Percentiles rank a stretch among this genome's conserved stretches.
These are phyloP conservation scores for Aromia moschata DNA, from an alignment of 2,888 invertebrate genomes.

Conservation along the genomic window DNA sequence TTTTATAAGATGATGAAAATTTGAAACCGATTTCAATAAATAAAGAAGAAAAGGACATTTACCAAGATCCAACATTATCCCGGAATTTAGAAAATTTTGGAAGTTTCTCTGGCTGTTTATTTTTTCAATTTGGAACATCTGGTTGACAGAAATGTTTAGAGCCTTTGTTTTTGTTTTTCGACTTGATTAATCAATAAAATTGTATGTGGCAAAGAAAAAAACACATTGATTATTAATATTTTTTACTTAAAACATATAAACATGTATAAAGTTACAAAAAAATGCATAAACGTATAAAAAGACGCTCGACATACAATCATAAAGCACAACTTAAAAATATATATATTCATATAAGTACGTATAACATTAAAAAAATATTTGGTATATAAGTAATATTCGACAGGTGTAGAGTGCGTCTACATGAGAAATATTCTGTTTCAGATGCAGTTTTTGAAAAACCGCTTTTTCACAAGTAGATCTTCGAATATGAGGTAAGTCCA, in stretches of 20 bases:
- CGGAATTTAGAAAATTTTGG: too few species aligned
- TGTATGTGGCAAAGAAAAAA: neutral
- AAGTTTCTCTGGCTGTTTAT: too few species aligned
- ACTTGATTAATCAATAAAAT: too few species aligned
- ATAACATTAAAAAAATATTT: constrained; percentile 20
- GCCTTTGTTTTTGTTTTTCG: too few species aligned
- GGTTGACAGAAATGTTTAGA: too few species aligned
- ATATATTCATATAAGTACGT: constrained; percentile 1
- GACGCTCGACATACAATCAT: constrained; percentile 5
- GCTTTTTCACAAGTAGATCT: constrained; percentile 13
- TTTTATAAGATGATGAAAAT: too few species aligned
- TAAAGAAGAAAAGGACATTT: too few species aligned
- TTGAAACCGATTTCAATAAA: too few species aligned
- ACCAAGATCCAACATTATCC: too few species aligned
- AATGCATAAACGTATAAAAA: constrained; percentile 18
- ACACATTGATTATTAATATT: neutral
- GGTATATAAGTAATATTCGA: constrained; percentile 13
- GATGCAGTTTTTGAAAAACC: constrained; percentile 34
- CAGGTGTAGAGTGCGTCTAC: neutral
- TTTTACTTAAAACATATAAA: neutral
- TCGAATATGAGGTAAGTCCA: constrained; percentile 32
- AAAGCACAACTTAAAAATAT: constrained; percentile 18
- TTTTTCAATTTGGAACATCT: too few species aligned
- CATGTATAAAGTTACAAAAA: constrained; percentile 11
- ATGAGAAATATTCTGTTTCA: constrained; percentile 29